Evolutionary conservation across 2,113 vertebrate species (phyloP).

Genomic region (Petromus typicus): DNA sequence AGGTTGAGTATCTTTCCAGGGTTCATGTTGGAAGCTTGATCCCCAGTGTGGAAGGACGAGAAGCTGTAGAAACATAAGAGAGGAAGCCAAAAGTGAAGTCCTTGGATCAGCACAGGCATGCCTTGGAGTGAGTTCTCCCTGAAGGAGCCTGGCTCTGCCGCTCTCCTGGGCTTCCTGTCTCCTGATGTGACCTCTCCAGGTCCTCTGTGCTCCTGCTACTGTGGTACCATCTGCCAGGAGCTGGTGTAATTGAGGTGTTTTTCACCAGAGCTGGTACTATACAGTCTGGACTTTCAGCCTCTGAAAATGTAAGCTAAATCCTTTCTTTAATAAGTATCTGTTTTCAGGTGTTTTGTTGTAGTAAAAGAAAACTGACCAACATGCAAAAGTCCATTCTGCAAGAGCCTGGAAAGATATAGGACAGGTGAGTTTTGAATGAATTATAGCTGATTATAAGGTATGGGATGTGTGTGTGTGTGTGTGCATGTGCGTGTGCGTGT

Average conservation of each 20-base stretch:
- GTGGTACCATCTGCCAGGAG: not conserved
- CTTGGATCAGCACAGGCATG: not conserved
- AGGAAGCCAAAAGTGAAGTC: no score
- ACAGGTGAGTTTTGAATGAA: not conserved
- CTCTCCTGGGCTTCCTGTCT: not conserved
- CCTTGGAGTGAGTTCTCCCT: not conserved
- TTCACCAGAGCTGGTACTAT: not conserved
- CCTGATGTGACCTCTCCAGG: not conserved
- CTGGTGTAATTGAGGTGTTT: not conserved
- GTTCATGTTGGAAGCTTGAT: not conserved
- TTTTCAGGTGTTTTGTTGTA: not conserved
- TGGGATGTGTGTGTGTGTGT: not conserved
- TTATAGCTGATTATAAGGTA: not conserved
- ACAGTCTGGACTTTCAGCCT: not conserved
- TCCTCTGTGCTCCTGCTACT: not conserved
- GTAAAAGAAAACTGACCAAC: not conserved
- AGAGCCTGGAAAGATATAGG: not conserved
- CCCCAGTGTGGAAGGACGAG: not conserved
- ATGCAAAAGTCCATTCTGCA: not conserved
- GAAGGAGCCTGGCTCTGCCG: no score
- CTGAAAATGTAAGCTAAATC: not conserved
- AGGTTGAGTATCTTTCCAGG: not conserved
- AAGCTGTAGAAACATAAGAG: not conserved
- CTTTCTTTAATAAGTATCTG: not conserved
- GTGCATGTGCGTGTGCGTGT: no score